phyloP scores from a whole-genome alignment of 92 coral and sea anemone genomes.

The Ricordea florida region DNA sequence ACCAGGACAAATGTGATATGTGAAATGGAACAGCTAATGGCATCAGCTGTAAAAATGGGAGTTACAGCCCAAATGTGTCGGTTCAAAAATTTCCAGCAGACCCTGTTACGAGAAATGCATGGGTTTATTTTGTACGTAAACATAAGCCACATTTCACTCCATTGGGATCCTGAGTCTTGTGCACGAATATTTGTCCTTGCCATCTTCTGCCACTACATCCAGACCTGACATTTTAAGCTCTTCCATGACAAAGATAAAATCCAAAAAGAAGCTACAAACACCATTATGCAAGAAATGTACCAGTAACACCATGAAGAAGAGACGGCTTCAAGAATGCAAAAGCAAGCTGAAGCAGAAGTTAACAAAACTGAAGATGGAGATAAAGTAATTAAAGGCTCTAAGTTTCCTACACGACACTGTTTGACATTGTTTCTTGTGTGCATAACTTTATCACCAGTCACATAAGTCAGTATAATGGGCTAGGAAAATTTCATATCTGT shows the following conservation, averaged over 20 bases:
- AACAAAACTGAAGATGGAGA: slow-evolving; percentile 5
- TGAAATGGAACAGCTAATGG: neutral
- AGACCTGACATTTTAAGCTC: too few species aligned
- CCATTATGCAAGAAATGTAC: neutral
- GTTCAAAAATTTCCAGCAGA: slow-evolving; percentile 5
- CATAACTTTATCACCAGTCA: neutral
- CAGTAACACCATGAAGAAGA: neutral
- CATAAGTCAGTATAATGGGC: too few species aligned
- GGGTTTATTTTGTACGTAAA: slow-evolving; percentile 3
- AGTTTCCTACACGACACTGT: neutral
- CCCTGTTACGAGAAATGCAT: neutral
- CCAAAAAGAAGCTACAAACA: neutral
- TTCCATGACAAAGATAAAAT: neutral
- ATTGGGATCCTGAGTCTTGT: slow-evolving; percentile 1
- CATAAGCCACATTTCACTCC: slow-evolving; percentile 4
- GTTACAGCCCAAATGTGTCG: neutral
- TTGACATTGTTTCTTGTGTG: neutral
- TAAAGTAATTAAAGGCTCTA: slow-evolving; percentile 17
- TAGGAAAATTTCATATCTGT: too few species aligned
- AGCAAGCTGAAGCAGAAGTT: slow-evolving; percentile 3
- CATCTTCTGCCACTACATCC: too few species aligned
- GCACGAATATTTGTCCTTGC: too few species aligned
- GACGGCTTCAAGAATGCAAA: neutral
- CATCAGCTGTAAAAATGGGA: neutral
- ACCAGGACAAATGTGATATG: too few species aligned